These are phyloP conservation scores for Cryptocephalus moraei DNA, from an alignment of 2,888 invertebrate species.

Conservation along the genomic window DNA sequence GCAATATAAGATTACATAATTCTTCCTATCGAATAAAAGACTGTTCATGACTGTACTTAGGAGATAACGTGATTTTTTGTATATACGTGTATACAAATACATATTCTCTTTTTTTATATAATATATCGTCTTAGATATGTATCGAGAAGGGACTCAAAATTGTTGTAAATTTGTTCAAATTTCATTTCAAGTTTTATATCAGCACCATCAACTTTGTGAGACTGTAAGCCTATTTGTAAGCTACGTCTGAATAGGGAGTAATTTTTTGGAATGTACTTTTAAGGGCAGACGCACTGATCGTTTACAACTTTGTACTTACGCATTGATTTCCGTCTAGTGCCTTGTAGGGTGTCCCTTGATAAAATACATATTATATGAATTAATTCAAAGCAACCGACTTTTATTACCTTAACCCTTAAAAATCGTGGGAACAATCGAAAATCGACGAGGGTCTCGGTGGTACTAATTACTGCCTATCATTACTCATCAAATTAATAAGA, in stretches of 20 bases:
- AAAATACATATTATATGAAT: constrained; percentile 4
- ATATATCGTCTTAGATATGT: constrained; percentile 7
- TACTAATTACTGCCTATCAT: no score
- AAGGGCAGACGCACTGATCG: constrained; percentile 12
- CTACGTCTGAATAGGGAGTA: no score
- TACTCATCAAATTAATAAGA: no score
- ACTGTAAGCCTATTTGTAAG: not conserved
- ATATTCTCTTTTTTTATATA: constrained; percentile 10
- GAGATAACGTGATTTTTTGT: constrained; percentile 7
- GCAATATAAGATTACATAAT: constrained; percentile 12
- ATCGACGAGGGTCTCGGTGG: no score
- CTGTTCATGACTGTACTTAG: constrained; percentile 10
- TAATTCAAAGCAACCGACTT: not conserved
- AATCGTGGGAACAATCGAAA: not conserved
- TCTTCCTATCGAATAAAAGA: constrained; percentile 12
- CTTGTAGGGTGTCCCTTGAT: constrained; percentile 22
- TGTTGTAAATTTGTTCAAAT: constrained; percentile 2
- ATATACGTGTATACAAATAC: constrained; percentile 6
- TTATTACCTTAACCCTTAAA: not conserved
- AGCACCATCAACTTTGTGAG: constrained; percentile 2
- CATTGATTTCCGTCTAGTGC: constrained; percentile 20
- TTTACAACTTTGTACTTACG: constrained; percentile 13
- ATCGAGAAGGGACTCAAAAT: constrained; percentile 17
- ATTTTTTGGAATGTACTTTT: constrained; percentile 8
- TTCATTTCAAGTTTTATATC: not conserved